Percentiles rank a stretch among this genome's conserved stretches.
Evolutionary conservation across 2,888 invertebrate genomes (phyloP).

Genomic region (Acanthosepion pharaonis): DNA sequence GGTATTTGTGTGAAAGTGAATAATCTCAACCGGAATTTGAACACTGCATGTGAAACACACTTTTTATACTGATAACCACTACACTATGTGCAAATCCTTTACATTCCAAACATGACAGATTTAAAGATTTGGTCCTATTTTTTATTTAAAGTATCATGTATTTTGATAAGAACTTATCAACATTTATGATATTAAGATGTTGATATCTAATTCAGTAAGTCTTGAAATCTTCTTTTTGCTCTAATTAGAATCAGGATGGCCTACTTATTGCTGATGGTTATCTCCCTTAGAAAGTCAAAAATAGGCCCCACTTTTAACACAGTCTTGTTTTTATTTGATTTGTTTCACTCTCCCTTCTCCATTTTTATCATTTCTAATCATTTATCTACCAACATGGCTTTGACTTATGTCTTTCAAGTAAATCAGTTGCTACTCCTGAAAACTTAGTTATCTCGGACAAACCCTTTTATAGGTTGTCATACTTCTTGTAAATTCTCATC

Average conservation of each 20-base stretch:
- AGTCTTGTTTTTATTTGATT: neutral
- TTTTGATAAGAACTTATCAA: neutral
- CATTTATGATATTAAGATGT: neutral
- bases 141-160: neutral
- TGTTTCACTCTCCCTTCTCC: neutral
- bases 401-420: neutral
- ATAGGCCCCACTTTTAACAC: neutral
- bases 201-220: neutral
- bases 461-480: no score
- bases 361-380: neutral
- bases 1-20: no score
- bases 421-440: neutral
- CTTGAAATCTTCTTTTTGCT: neutral
- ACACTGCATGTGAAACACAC: no score
- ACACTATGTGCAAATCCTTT: no score
- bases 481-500: no score
- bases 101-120: no score
- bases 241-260: neutral
- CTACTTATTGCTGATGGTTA: neutral
- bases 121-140: no score
- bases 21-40: no score
- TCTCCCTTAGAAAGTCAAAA: neutral
- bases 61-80: no score
- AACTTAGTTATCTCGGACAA: neutral
- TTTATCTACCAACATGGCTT: neutral